Conservation (phyloP, 2,113 vertebrate species). For the Ammospiza caudacuta region DNA sequence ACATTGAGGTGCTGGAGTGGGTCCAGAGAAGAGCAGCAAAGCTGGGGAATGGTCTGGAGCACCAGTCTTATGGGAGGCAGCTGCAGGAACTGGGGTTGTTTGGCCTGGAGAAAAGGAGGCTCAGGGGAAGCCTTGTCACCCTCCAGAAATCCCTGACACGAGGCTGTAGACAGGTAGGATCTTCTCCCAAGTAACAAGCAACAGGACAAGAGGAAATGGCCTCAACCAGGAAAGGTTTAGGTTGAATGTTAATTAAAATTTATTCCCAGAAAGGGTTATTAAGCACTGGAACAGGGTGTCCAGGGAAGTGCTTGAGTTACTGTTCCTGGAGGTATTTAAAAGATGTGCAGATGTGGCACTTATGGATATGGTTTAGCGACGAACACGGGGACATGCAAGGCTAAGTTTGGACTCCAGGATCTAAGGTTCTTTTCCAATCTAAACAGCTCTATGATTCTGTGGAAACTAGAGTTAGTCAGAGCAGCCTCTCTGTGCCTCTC, state of each 20-base stretch:
- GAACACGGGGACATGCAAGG: accelerated
- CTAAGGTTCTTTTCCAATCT: not conserved
- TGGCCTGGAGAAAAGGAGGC: not conserved
- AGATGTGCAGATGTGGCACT: accelerated
- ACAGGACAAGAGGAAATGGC: not conserved
- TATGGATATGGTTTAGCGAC: accelerated
- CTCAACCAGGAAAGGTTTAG: not conserved
- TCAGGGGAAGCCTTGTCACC: not conserved
- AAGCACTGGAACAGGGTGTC: not conserved
- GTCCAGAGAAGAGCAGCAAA: not conserved
- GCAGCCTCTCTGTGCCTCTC: not conserved
- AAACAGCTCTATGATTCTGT: not conserved
- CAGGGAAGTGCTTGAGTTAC: not conserved
- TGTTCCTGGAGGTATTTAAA: not conserved
- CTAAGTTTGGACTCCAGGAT: not conserved
- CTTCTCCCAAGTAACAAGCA: not conserved
- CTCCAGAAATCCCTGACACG: not conserved
- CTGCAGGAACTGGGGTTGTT: not conserved
- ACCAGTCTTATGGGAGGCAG: not conserved
- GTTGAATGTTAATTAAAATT: not conserved
- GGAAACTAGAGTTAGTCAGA: not conserved
- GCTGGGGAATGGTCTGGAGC: not conserved
- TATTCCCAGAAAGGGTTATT: not conserved
- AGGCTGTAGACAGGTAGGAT: not conserved
- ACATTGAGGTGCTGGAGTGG: not conserved